Evolutionary conservation across 2,797 vertebrate genomes (phyloP).

Genomic region (Pseudochirops cupreus): DNA sequence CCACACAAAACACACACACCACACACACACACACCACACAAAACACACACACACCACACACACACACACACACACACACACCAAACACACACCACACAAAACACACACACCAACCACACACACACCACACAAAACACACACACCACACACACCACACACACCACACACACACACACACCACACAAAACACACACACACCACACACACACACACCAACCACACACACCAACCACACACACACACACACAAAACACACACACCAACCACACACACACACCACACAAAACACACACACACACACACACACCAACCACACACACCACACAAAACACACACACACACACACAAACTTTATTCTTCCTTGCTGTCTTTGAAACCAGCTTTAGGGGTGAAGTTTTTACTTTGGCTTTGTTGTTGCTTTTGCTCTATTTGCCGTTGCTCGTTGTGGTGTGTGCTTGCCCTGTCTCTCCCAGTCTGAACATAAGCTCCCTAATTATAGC

Average conservation of each 20-base stretch:
- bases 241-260: not conserved
- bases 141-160: rapidly evolving
- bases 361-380: not conserved
- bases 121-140: rapidly evolving
- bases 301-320: rapidly evolving
- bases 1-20: too few relatives aligned
- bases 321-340: too few relatives aligned
- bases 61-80: too few relatives aligned
- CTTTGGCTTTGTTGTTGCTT: not conserved
- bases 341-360: not conserved
- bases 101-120: rapidly evolving
- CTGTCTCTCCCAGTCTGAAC: not conserved
- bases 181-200: rapidly evolving
- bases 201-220: too few relatives aligned
- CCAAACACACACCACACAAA: too few relatives aligned
- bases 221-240: too few relatives aligned
- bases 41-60: rapidly evolving
- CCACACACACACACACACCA: rapidly evolving
- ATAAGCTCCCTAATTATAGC: not conserved
- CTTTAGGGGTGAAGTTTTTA: not conserved
- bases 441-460: not conserved
- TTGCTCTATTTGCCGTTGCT: not conserved
- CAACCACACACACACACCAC: too few relatives aligned
- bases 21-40: too few relatives aligned
- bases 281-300: too few relatives aligned